Conservation (phyloP, 2,113 vertebrate species). For the Crotalus horridus region DNA sequence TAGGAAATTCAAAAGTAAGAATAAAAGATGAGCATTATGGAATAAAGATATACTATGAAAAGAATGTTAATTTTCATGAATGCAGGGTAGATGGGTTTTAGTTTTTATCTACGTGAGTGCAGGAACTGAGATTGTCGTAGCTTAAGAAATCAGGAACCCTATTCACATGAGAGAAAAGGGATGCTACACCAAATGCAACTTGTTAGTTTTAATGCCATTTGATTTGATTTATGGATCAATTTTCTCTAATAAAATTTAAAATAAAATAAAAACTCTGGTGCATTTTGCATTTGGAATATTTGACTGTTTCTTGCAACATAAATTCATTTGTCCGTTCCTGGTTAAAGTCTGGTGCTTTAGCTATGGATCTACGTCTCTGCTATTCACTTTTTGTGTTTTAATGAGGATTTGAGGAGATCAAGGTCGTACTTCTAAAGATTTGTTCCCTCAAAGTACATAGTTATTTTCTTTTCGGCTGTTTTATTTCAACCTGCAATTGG, state of each 20-base stretch:
- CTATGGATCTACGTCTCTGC: background rate
- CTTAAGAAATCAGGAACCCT: background rate
- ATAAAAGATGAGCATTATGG: background rate
- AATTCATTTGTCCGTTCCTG: slow-evolving; percentile 10
- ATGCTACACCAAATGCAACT: background rate
- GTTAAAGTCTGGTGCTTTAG: background rate
- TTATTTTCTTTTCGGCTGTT: background rate
- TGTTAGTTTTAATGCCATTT: background rate
- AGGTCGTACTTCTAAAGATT: background rate
- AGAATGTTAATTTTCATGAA: background rate
- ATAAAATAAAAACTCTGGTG: background rate
- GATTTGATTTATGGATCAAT: background rate
- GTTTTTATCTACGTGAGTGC: background rate
- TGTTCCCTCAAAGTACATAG: slow-evolving; percentile 28
- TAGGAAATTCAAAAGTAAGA: background rate
- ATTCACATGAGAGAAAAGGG: background rate
- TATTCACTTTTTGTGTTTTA: background rate
- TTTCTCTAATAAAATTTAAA: background rate
- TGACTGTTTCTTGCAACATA: background rate
- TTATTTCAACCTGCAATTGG: background rate
- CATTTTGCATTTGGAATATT: background rate
- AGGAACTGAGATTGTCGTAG: background rate
- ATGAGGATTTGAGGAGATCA: slow-evolving; percentile 6
- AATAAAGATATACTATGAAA: background rate
- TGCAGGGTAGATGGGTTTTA: background rate